Evolutionary conservation across 2,113 vertebrate genomes (phyloP), one percentile per base, ranked within the genome.

Genomic region (Chelonoidis abingdonii): DNA sequence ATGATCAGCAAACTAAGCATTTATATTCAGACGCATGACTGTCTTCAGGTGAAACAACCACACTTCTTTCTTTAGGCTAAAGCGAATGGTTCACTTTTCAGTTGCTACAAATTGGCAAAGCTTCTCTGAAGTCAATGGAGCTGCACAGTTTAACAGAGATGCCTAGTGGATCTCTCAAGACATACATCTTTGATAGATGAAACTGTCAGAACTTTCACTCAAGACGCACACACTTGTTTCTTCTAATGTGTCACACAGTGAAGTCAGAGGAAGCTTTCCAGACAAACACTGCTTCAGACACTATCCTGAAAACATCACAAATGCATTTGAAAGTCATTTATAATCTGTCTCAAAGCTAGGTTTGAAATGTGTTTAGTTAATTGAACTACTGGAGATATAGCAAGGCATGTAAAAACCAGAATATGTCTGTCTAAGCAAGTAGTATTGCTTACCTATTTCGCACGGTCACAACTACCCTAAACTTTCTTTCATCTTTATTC

Each of bases 401-500:
- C 53, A 87, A 86, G 65, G 87, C n/a, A 27, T 57, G 62, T 88
- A 76, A 22, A 57, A 13, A 83, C 94, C 62, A 53, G 82, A 65
- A 0, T 1, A 16, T 80, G 86, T 76, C 85, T 89, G 86, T 57
- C 75, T 82, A 85, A 88, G 82, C 80, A 89, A 94, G 44, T 13
- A 5, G 31, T 16, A 44, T 52, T 50, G 54, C 93, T 96, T 89
- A 96, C 95, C 94, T 95, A 35, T 53, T 82, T 95, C 82, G 54
- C 2, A 0, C 81, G 76, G 69, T 95, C 54, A 80, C 81, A 93
- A 80, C 65, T 90, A 89, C 93, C 80, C 54, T 89, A 47, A 97
- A 90, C 84, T 95, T 94, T 38, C 65, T 69, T 90, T 97, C 93
- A 96, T 97, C 95, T 94, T 94, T 94, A 91, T 97, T 96, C 93